These are phyloP conservation scores for Tillus elongatus DNA, from an alignment of 2,888 invertebrate species.

Conservation along the genomic window DNA sequence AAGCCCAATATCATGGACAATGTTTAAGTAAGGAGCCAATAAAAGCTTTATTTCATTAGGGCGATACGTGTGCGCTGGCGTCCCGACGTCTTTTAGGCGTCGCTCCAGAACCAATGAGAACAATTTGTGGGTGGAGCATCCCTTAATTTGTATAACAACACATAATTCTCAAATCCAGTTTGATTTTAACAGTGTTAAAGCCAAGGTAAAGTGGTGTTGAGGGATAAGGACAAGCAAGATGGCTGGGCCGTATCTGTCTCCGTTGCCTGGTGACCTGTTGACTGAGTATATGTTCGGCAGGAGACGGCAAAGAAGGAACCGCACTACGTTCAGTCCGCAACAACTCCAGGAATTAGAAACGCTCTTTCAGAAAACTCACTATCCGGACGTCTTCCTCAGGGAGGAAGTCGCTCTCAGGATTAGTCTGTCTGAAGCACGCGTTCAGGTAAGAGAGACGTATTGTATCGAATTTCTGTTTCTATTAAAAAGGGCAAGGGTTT, in stretches of 20 bases:
- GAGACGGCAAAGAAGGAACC: constrained; percentile 76
- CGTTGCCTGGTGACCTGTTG: constrained; percentile 76
- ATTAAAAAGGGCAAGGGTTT: too few relatives aligned
- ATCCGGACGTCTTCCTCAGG: constrained; percentile 80
- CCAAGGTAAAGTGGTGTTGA: constrained; percentile 8
- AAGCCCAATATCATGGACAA: too few relatives aligned
- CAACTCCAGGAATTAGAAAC: constrained; percentile 86
- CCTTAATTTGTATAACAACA: constrained; percentile 29
- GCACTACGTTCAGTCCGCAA: constrained; percentile 90
- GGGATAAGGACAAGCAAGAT: constrained; percentile 39
- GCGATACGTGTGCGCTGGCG: constrained; percentile 34
- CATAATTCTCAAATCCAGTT: constrained; percentile 28
- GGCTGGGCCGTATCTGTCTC: constrained; percentile 82
- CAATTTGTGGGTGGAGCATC: constrained; percentile 37
- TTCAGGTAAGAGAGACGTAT: constrained; percentile 72
- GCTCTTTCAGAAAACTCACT: constrained; percentile 88
- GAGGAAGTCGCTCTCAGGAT: constrained; percentile 89
- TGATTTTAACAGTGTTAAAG: constrained; percentile 25
- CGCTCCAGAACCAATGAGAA: constrained; percentile 34
- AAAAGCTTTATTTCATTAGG: constrained; percentile 34
- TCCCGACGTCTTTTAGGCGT: constrained; percentile 37
- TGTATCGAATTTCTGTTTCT: too few relatives aligned
- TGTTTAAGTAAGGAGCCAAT: constrained; percentile 32
- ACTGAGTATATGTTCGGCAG: constrained; percentile 91
- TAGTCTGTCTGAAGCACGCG: constrained; percentile 84